These are phyloP conservation scores for Plemyria rubiginata DNA, from an alignment of 2,888 invertebrate species.

Conservation along the genomic window DNA sequence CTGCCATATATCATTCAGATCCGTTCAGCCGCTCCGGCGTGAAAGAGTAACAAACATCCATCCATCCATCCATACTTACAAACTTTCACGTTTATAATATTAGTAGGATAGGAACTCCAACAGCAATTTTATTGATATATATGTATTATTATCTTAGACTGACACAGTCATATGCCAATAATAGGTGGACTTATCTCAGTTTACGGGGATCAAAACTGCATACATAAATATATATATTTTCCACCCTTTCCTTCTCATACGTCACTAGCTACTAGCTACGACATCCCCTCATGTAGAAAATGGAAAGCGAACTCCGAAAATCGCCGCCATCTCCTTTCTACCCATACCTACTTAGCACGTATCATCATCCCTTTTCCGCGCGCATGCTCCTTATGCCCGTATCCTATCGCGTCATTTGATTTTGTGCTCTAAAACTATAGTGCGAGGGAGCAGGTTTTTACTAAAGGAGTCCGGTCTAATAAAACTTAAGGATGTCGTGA, in stretches of 20 bases:
- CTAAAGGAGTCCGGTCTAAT: slow-evolving; percentile 5
- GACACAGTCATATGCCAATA: too few relatives aligned
- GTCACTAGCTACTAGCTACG: slow-evolving; percentile 35
- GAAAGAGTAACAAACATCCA: too few relatives aligned
- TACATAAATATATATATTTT: slow-evolving; percentile 3
- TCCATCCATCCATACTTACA: too few relatives aligned
- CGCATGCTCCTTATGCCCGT: slow-evolving; percentile 66
- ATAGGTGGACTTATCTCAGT: background rate
- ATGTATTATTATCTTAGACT: too few relatives aligned
- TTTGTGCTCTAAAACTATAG: slow-evolving; percentile 50
- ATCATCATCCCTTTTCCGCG: slow-evolving; percentile 49
- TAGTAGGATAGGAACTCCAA: too few relatives aligned
- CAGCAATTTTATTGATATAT: too few relatives aligned
- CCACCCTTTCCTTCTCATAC: slow-evolving; percentile 27
- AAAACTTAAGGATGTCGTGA: slow-evolving; percentile 43
- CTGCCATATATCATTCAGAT: too few relatives aligned
- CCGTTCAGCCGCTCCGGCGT: too few relatives aligned
- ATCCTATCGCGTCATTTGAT: slow-evolving; percentile 47
- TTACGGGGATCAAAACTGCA: slow-evolving; percentile 15
- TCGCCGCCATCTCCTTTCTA: slow-evolving; percentile 48
- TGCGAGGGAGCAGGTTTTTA: slow-evolving; percentile 50
- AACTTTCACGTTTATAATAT: too few relatives aligned
- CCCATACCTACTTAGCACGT: slow-evolving; percentile 28
- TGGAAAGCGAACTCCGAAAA: slow-evolving; percentile 47
- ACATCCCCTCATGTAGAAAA: slow-evolving; percentile 46